Conservation (phyloP, 2,797 vertebrate species). For the Acanthurus tractus region DNA sequence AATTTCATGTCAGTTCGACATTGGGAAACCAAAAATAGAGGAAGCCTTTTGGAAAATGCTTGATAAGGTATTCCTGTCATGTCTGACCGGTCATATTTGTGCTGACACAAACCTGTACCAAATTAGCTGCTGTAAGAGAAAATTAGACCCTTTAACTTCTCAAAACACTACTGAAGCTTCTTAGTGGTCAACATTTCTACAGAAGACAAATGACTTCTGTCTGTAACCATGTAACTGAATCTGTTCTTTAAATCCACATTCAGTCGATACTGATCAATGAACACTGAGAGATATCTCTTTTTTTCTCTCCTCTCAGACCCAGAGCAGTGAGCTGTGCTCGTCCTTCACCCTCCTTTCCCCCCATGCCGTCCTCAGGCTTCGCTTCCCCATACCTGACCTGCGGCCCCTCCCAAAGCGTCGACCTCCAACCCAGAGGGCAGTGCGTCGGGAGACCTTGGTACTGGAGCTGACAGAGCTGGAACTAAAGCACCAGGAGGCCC, state of each 20-base stretch:
- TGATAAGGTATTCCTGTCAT: slow-evolving; percentile 3
- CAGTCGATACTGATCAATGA: neutral
- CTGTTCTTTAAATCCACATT: slow-evolving; percentile 14
- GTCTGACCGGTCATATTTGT: slow-evolving; percentile 27
- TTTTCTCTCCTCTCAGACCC: slow-evolving; percentile 61
- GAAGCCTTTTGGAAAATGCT: slow-evolving; percentile 1
- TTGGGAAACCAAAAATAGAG: slow-evolving; percentile 4
- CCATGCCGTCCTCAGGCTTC: slow-evolving; percentile 86
- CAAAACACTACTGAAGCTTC: slow-evolving; percentile 4
- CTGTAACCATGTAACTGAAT: neutral
- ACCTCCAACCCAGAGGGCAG: slow-evolving; percentile 82
- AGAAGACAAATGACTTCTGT: neutral
- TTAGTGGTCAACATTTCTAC: neutral
- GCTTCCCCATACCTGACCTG: slow-evolving; percentile 92
- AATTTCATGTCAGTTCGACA: slow-evolving; percentile 4
- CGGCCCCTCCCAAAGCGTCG: slow-evolving; percentile 83
- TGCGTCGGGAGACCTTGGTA: slow-evolving; percentile 88
- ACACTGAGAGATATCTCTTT: slow-evolving; percentile 10
- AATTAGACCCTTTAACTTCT: slow-evolving; percentile 19
- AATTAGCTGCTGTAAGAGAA: slow-evolving; percentile 1
- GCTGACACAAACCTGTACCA: slow-evolving; percentile 25
- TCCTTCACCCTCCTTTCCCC: slow-evolving; percentile 88
- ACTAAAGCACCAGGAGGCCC: slow-evolving; percentile 86
- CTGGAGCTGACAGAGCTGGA: slow-evolving; percentile 89
- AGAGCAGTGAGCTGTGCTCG: slow-evolving; percentile 77